A percentile compares a stretch with the other conserved stretches of the same genome.
phyloP scores from a whole-genome alignment of 64 coral and sea anemone genomes.

The Hydrozoanthus tunicans region DNA sequence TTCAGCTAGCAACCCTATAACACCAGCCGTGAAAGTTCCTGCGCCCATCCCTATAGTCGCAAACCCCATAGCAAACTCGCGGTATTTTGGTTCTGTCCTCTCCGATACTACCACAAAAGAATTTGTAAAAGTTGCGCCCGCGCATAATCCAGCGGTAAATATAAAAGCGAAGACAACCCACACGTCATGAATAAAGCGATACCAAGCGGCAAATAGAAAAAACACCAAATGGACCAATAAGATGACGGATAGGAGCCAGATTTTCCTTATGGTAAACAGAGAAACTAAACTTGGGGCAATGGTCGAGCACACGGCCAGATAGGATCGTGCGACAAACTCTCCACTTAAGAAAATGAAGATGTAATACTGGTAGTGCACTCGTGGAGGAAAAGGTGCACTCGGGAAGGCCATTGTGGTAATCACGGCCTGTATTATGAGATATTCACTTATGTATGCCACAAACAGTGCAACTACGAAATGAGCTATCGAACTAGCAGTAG shows the following conservation, averaged over 20 bases:
- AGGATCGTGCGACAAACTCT: conserved; percentile 85
- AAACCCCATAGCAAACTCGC: conserved; percentile 92
- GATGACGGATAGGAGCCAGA: conserved; percentile 77
- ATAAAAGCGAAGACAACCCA: conserved; percentile 89
- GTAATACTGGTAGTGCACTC: conserved; percentile 92
- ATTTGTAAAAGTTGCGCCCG: conserved; percentile 87
- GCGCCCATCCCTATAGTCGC: conserved; percentile 93
- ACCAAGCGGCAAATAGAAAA: conserved; percentile 83
- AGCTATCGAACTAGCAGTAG: conserved; percentile 44
- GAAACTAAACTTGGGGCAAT: conserved; percentile 69
- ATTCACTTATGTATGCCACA: conserved; percentile 83
- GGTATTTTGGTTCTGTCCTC: conserved; percentile 62
- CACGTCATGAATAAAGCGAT: conserved; percentile 83
- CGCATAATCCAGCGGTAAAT: conserved; percentile 84
- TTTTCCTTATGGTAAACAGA: conserved; percentile 52
- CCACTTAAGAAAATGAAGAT: conserved; percentile 93
- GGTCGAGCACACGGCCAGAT: conserved; percentile 73
- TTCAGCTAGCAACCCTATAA: conserved; percentile 76
- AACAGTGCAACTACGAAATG: conserved; percentile 83
- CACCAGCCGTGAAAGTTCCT: conserved; percentile 80
- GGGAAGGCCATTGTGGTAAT: conserved; percentile 97
- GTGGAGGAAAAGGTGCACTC: conserved; percentile 79
- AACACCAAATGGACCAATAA: conserved; percentile 68
- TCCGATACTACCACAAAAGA: conserved; percentile 91
- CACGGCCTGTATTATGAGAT: conserved; percentile 85